These are phyloP conservation scores for Harpalus rubripes DNA, from an alignment of 2,888 invertebrate genomes.

Conservation along the genomic window DNA sequence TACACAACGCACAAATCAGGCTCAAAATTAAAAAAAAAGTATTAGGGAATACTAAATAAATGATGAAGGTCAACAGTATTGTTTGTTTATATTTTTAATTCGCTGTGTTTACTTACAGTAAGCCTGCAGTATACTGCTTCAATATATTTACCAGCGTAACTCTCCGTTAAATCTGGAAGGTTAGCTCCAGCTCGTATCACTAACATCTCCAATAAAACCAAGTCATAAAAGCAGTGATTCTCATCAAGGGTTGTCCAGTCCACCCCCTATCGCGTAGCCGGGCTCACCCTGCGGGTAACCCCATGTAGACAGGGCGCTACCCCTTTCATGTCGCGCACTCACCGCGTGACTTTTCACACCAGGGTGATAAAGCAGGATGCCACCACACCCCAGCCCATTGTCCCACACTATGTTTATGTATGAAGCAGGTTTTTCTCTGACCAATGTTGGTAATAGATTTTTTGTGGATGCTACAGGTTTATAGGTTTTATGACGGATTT, in stretches of 20 bases:
- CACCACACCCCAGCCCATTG: constrained; percentile 41
- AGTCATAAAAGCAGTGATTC: background rate
- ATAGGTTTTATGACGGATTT: constrained; percentile 21
- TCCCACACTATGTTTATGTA: constrained; percentile 31
- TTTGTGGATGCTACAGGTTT: constrained; percentile 9
- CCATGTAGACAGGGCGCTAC: constrained; percentile 32
- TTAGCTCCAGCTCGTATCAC: background rate
- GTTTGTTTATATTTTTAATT: too few species aligned
- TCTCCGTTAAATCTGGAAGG: background rate
- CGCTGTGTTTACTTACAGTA: background rate
- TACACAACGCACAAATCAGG: too few species aligned
- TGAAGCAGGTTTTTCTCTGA: background rate
- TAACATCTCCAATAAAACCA: background rate
- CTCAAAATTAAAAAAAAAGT: too few species aligned
- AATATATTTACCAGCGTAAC: too few species aligned
- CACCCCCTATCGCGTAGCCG: constrained; percentile 10
- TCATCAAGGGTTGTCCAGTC: constrained; percentile 13
- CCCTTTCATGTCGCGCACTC: constrained; percentile 10
- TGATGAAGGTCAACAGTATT: too few species aligned
- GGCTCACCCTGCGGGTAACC: constrained; percentile 32
- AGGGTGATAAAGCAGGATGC: constrained; percentile 21
- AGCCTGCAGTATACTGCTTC: background rate
- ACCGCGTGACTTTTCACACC: constrained; percentile 30
- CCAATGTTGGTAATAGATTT: constrained; percentile 22
- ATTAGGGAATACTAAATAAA: too few species aligned